Conservation (phyloP, 2,797 vertebrate genomes). For the Lophotriccus pileatus region DNA sequence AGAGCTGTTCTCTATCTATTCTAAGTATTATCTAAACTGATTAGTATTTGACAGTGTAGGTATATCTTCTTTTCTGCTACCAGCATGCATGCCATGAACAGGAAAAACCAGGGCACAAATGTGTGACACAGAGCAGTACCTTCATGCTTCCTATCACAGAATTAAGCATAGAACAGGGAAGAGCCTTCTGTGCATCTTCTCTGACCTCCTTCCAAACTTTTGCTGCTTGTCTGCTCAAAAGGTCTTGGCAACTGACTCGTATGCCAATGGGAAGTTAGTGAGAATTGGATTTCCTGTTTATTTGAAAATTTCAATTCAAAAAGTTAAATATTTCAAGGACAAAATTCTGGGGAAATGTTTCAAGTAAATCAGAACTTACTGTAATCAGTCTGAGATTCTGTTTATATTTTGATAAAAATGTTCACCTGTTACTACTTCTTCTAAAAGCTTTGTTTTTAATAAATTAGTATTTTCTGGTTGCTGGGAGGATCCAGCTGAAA, state of each 20-base stretch:
- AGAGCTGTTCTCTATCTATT: background rate
- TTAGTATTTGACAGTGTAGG: background rate
- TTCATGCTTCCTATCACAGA: background rate
- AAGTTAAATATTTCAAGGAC: background rate
- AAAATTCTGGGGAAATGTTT: background rate
- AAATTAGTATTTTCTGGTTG: background rate
- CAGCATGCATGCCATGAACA: background rate
- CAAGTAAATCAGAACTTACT: background rate
- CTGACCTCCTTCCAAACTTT: background rate
- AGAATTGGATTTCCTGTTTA: background rate
- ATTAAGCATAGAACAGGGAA: background rate
- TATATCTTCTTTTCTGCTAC: background rate
- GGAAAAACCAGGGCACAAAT: background rate
- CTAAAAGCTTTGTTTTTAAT: background rate
- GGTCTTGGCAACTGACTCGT: background rate
- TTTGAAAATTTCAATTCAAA: background rate
- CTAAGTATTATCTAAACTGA: background rate
- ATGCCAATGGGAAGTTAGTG: background rate
- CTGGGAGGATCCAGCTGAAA: background rate
- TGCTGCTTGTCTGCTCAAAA: background rate
- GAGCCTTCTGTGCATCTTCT: background rate
- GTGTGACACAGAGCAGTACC: background rate
- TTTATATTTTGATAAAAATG: background rate
- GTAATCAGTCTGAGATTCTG: background rate
- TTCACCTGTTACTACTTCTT: background rate